Conservation (phyloP, 2,797 vertebrate species). For the Scolopax bukidnonensis region DNA sequence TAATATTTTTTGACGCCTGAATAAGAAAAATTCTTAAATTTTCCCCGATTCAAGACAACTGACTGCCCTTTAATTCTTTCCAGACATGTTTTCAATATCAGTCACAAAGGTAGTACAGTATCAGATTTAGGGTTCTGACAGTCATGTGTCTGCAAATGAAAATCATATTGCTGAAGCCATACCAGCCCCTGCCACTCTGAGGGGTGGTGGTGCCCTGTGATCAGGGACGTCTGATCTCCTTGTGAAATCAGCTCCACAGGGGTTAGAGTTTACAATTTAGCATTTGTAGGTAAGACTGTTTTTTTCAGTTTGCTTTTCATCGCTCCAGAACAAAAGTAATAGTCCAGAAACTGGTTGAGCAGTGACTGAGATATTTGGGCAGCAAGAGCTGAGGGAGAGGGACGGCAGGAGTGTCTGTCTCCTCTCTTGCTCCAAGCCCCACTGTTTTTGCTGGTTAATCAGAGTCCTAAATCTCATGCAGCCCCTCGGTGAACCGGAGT, state of each 20-base stretch:
- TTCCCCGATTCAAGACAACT: neutral
- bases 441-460: neutral
- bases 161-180: neutral
- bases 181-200: neutral
- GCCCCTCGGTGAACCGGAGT: fast-evolving
- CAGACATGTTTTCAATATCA: slow-evolving; percentile 1
- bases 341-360: neutral
- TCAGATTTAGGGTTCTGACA: slow-evolving; percentile 18
- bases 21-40: slow-evolving; percentile 47
- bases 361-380: neutral
- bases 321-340: neutral
- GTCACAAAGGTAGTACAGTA: neutral
- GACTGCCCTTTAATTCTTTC: slow-evolving; percentile 26
- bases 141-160: slow-evolving; percentile 7
- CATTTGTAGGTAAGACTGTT: neutral
- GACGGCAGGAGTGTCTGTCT: neutral
- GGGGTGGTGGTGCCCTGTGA: neutral
- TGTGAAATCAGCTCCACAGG: neutral
- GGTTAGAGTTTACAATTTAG: neutral
- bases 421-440: neutral
- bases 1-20: slow-evolving; percentile 67
- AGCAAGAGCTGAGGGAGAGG: neutral
- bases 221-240: neutral
- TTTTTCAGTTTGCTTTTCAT: neutral
- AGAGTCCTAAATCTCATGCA: neutral